A percentile compares a stretch with the other conserved stretches of the same genome.
These are phyloP conservation scores for Geothlypis trichas DNA, from an alignment of 2,113 vertebrate species.

Conservation along the genomic window DNA sequence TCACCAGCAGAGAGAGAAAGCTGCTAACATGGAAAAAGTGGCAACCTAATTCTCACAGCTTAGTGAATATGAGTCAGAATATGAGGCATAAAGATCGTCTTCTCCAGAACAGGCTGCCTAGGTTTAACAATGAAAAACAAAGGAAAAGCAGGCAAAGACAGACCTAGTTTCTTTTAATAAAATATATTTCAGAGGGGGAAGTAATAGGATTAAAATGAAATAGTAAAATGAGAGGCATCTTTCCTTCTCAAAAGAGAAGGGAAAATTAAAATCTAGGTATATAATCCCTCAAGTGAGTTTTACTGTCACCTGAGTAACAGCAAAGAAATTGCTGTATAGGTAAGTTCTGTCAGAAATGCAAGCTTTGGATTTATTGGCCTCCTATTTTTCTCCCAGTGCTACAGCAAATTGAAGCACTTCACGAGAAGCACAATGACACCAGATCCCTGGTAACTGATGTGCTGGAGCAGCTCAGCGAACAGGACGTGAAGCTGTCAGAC, in stretches of 20 bases:
- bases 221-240: not conserved
- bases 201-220: not conserved
- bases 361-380: not conserved
- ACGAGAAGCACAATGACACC: constrained; percentile 80
- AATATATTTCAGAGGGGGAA: not conserved
- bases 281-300: not conserved
- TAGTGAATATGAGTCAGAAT: not conserved
- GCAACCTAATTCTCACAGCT: not conserved
- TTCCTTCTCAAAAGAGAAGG: not conserved
- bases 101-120: not conserved
- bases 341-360: not conserved
- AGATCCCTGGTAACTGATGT: constrained; percentile 78
- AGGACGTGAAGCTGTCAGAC: constrained; percentile 78
- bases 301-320: not conserved
- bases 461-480: constrained; percentile 77
- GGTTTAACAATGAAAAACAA: not conserved
- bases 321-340: not conserved
- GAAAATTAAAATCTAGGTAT: not conserved
- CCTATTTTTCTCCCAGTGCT: constrained; percentile 72
- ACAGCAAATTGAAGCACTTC: constrained; percentile 78
- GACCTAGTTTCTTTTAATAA: not conserved
- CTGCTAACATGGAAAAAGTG: not conserved
- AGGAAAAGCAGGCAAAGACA: not conserved
- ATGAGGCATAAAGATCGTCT: not conserved
- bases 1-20: not conserved